These are phyloP conservation scores for Globicephala melas DNA, from an alignment of 2,113 vertebrate species.

Conservation along the genomic window DNA sequence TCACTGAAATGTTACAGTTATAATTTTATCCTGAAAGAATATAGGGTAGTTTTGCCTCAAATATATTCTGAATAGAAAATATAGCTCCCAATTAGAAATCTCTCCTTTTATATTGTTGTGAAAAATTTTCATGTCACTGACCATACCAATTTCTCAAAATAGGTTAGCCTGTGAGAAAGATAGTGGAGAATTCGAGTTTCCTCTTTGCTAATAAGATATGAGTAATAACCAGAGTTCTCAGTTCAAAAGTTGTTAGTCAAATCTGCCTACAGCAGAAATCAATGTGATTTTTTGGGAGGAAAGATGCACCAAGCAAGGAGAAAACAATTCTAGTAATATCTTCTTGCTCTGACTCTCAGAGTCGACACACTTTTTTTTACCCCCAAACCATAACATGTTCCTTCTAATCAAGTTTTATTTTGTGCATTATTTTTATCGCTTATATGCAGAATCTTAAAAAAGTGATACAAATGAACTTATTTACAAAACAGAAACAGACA, in stretches of 20 bases:
- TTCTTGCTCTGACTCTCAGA: neutral
- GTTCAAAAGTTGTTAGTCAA: conserved; percentile 76
- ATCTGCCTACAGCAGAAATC: conserved; percentile 74
- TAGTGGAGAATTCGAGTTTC: conserved; percentile 55
- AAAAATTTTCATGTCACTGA: conserved; percentile 24
- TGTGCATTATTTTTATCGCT: neutral
- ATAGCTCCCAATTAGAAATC: neutral
- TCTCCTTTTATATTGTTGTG: neutral
- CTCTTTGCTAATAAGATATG: conserved; percentile 54
- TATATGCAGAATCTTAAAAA: neutral
- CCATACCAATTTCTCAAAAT: conserved; percentile 62
- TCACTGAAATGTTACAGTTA: conserved; percentile 43
- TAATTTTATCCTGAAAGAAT: neutral
- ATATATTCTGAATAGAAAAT: neutral
- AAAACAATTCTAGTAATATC: neutral
- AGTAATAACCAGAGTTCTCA: conserved; percentile 67
- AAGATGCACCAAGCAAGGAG: neutral
- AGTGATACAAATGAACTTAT: neutral
- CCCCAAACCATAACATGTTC: neutral
- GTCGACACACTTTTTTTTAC: neutral
- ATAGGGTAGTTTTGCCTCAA: neutral
- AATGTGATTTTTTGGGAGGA: neutral
- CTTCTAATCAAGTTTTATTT: neutral
- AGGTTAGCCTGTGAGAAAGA: conserved; percentile 56
- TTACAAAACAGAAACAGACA: neutral